phyloP scores from a whole-genome alignment of 1,140 invertebrate species.

The Paralvinella palmiformis region DNA sequence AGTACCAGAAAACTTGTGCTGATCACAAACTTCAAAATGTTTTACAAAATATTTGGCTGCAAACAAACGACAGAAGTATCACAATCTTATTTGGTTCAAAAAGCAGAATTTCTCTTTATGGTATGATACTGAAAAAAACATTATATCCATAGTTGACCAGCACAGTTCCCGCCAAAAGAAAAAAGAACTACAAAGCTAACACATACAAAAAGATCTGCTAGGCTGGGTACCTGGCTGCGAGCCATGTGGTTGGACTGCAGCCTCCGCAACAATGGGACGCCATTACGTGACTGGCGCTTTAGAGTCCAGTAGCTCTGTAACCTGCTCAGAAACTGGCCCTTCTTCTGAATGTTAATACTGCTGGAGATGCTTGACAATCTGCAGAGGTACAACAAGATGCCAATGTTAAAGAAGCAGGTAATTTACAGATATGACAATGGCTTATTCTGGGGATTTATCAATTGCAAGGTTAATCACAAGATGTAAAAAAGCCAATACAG shows the following conservation, averaged over 20 bases:
- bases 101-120: too few species aligned
- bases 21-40: too few species aligned
- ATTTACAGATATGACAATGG: neutral
- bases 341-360: conserved; percentile 64
- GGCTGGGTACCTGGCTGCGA: too few species aligned
- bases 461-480: neutral
- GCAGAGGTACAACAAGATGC: neutral
- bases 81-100: too few species aligned
- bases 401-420: neutral
- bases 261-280: conserved; percentile 80
- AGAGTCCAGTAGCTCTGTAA: conserved; percentile 76
- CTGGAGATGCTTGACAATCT: conserved; percentile 61
- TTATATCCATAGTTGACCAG: too few species aligned
- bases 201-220: neutral
- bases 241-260: conserved; percentile 31
- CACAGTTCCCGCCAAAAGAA: too few species aligned
- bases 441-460: neutral
- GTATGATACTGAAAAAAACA: too few species aligned
- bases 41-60: too few species aligned
- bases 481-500: neutral
- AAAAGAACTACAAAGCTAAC: neutral
- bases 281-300: conserved; percentile 90
- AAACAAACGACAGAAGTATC: too few species aligned
- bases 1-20: too few species aligned
- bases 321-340: conserved; percentile 79